Base-by-base conservation (phyloP, 2,113 vertebrate genomes). In the Grammomys surdaster region DNA sequence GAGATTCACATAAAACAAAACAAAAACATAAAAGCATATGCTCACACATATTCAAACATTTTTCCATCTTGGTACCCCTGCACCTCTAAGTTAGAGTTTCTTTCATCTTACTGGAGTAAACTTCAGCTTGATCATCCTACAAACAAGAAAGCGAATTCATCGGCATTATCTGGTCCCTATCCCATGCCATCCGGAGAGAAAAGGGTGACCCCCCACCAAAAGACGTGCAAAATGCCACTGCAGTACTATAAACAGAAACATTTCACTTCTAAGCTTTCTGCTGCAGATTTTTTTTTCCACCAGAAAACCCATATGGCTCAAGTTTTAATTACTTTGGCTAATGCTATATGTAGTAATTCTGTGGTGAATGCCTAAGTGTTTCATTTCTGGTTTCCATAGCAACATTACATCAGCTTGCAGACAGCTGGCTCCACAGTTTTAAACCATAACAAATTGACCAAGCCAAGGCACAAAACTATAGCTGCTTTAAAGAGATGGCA, bases 361-460 rank as follows among this genome's bases (percentile, higher is more conserved):
- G 98, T 95, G 98, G 98, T 97, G 97, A 98, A 98, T 96, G 98
- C 98, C 98, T 93, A 97, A 98, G 98, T 98, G 98, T 99, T 99
- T 99, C 98, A 98, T 99, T 99, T 98, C 97, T 98, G 91, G 98
- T 99, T 98, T 98, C 99, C 98, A 98, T 95, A 97, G 98, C 98
- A 99, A 99, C 99, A 99, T 99, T 98, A 99, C 99, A 98, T 99
- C 98, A 99, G 98, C 98, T 98, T 98, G 98, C 98, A 99, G 98
- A 99, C 99, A 99, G 98, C 99, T 99, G 99, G 98, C 98, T 99
- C 98, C 98, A 96, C 98, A 94, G 98, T 97, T 98, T 98, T 96
- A 98, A 99, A 98, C 98, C 98, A 98, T 98, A 98, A 99, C 98
- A 97, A 99, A 99, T 96, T 93, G 98, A 97, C 98, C 98, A 95